Evolutionary conservation across 1,140 invertebrate genomes (phyloP).

Genomic region (Drosophila sp.): DNA sequence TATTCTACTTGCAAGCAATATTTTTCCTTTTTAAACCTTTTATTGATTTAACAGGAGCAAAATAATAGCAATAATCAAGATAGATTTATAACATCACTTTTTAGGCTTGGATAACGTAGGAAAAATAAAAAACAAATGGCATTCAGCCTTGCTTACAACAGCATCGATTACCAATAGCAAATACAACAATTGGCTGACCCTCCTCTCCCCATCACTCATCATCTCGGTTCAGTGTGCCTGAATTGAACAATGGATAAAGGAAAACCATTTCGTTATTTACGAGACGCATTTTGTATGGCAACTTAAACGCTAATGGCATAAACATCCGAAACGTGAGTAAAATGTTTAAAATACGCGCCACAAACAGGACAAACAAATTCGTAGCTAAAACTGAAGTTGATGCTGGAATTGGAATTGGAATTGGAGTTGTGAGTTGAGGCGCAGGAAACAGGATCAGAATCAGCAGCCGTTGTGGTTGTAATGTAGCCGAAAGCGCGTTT

Average conservation of each 20-base stretch:
- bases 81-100: no score
- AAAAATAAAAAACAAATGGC: neutral
- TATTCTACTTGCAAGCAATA: no score
- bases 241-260: conserved; percentile 21
- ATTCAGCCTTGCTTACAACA: conserved; percentile 13
- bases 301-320: conserved; percentile 83
- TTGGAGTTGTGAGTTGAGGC: conserved; percentile 24
- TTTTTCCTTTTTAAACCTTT: no score
- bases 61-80: no score
- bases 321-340: conserved; percentile 78
- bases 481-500: conserved; percentile 65
- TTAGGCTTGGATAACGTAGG: no score
- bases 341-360: conserved; percentile 65
- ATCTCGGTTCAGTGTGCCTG: neutral
- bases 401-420: neutral
- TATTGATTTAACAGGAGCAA: no score
- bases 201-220: neutral
- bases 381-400: conserved; percentile 13
- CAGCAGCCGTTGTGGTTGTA: conserved; percentile 52
- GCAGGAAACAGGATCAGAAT: conserved; percentile 26
- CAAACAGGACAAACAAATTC: conserved; percentile 45
- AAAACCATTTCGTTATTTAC: conserved; percentile 68
- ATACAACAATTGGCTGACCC: conserved; percentile 23
- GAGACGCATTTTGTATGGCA: conserved; percentile 78
- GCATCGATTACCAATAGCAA: conserved; percentile 62